Evolutionary conservation across 92 coral and sea anemone genomes (phyloP).

Genomic region (Bergia puertoricense): DNA sequence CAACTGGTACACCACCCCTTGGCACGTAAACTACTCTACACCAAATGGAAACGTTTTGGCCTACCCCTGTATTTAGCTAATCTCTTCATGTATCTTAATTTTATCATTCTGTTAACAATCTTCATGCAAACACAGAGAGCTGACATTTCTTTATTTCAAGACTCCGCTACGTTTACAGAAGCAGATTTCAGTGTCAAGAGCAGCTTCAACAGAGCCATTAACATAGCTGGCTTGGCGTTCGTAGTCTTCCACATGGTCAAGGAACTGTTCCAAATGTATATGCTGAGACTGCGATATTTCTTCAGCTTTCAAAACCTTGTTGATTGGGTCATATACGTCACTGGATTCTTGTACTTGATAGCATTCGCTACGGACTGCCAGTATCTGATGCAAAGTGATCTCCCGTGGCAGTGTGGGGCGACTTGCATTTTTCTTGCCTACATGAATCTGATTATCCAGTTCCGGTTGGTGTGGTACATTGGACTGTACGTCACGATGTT

Average conservation of each 20-base stretch:
- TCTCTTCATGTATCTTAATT: constrained; percentile 56
- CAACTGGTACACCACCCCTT: constrained; percentile 73
- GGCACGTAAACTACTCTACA: constrained; percentile 58
- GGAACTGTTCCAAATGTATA: constrained; percentile 61
- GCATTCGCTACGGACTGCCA: constrained; percentile 39
- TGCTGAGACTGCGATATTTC: constrained; percentile 57
- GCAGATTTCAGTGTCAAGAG: constrained; percentile 15
- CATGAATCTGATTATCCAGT: constrained; percentile 68
- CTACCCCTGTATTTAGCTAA: constrained; percentile 61
- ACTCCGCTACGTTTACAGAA: neutral
- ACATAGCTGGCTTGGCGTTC: constrained; percentile 51
- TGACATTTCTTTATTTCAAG: constrained; percentile 17
- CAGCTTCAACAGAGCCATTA: constrained; percentile 32
- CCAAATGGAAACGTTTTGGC: constrained; percentile 81
- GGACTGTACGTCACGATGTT: constrained; percentile 95
- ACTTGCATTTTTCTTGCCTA: constrained; percentile 78
- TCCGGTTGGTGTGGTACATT: constrained; percentile 56
- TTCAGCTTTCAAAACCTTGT: constrained; percentile 54
- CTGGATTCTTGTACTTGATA: constrained; percentile 57
- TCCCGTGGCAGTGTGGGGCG: constrained; percentile 75
- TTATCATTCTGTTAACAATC: constrained; percentile 54
- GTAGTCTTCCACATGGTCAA: constrained; percentile 61
- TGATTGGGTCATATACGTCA: constrained; percentile 61
- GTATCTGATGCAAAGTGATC: constrained; percentile 26
- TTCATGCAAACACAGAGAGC: constrained; percentile 67